Percentiles rank a stretch among this genome's conserved stretches.
Conservation (phyloP, 2,113 vertebrate species). For the Capreolus pygargus region DNA sequence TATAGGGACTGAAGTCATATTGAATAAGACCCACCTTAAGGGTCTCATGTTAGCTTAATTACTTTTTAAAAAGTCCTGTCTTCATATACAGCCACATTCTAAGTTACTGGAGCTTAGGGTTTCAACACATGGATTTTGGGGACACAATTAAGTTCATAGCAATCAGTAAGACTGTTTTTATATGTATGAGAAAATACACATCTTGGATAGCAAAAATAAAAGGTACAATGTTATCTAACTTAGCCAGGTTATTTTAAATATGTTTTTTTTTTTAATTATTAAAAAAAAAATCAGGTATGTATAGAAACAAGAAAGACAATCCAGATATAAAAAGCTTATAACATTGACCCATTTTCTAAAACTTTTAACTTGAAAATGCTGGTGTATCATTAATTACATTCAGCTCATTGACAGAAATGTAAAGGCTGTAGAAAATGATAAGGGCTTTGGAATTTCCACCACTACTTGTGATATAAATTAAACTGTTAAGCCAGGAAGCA, state of each 20-base stretch:
- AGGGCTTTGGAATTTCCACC: conserved; percentile 12
- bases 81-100: not conserved
- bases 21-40: not conserved
- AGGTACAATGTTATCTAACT: not conserved
- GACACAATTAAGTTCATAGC: not conserved
- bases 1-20: not conserved
- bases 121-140: not conserved
- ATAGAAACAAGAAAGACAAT: not conserved
- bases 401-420: not conserved
- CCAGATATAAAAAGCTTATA: conserved; percentile 47
- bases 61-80: not conserved
- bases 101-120: not conserved
- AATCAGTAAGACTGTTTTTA: not conserved
- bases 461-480: conserved; percentile 42
- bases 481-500: not conserved
- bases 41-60: not conserved
- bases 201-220: not conserved
- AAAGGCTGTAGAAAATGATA: conserved; percentile 19
- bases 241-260: not conserved
- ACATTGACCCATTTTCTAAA: conserved; percentile 38
- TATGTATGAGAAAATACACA: not conserved
- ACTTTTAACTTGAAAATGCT: conserved; percentile 43
- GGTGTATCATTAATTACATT: conserved; percentile 36
- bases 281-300: not conserved
- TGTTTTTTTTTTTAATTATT: not conserved